Percentiles rank a stretch among this genome's conserved stretches.
Conservation (phyloP, 2,888 invertebrate genomes). For the Rambutsinella grinnellia region DNA sequence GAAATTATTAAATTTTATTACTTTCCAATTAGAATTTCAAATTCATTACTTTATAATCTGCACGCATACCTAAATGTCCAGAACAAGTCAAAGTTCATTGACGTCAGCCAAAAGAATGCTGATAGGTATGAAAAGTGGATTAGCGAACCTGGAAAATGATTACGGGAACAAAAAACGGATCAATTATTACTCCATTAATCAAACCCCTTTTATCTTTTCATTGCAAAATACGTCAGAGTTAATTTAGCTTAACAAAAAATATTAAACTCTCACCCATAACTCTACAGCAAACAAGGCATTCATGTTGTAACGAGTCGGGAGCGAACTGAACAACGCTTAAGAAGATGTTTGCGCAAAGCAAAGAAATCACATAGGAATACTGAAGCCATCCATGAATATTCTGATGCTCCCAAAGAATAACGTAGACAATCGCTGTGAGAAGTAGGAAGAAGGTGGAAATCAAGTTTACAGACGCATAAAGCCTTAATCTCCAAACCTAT, state of each 20-base stretch:
- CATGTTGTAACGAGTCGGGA: slow-evolving; percentile 56
- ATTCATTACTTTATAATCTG: too few species aligned
- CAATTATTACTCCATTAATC: neutral
- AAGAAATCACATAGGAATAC: slow-evolving; percentile 64
- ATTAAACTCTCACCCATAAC: slow-evolving; percentile 64
- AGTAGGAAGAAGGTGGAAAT: slow-evolving; percentile 86
- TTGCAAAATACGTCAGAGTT: neutral
- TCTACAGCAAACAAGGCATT: slow-evolving; percentile 59
- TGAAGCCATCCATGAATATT: slow-evolving; percentile 66
- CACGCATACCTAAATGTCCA: slow-evolving; percentile 93
- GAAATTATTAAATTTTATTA: neutral
- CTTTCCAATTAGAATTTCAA: neutral
- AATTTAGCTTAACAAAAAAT: neutral
- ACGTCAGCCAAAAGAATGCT: slow-evolving; percentile 93
- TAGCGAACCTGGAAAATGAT: slow-evolving; percentile 82
- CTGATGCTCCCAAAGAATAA: slow-evolving; percentile 65
- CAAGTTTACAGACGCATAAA: slow-evolving; percentile 84
- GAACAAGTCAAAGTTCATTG: slow-evolving; percentile 96
- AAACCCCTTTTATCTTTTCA: neutral
- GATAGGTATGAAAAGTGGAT: slow-evolving; percentile 92
- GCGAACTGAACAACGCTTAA: slow-evolving; percentile 61
- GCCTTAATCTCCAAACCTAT: slow-evolving; percentile 74
- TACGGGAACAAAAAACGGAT: neutral
- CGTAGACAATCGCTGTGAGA: slow-evolving; percentile 73
- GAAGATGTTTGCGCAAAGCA: slow-evolving; percentile 61